Base-by-base conservation (phyloP, 92 coral and sea anemone species). In the Virgularia gustaviana region DNA sequence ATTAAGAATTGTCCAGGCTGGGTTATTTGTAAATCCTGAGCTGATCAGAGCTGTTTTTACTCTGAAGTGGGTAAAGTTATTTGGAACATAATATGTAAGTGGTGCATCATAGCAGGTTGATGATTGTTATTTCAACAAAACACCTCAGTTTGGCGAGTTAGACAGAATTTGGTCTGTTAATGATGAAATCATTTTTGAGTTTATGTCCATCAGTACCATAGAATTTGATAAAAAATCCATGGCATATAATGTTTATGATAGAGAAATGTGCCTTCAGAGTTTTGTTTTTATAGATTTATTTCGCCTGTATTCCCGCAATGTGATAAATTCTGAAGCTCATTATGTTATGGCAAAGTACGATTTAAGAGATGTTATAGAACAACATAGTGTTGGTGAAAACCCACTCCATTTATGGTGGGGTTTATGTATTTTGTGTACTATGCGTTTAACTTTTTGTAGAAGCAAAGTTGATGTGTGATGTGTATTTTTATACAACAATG, bases 171-270 rank as follows among this genome's bases (percentile, higher is more conserved):
- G 77, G 73, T 65, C 54, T 30, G 78, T 49, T 29, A 84, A 84
- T 47, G 80, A 80, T 2, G 58, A 70, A 25, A 32, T 70, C 0
- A 45, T 78, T 58, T 78, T 78, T 36, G 78, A 78, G 49, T 78
- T 65, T 43, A 52, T 41, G 32, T 12, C 73, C 36, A 39, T 75
- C 12, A 68, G 65, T 32, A 83, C 87, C 47, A 34, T 78, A n/a
- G 42, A 52, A 47, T 83, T 83, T 67, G 52, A 60, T 66, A 72
- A 79, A 12, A 58, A 76, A 16, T 71, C 79, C 30, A 47, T 68
- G 32, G 78, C 88, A 79, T 83, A 71, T 72, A 58, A 78, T 25
- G 63, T 83, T 33, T 76, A 83, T 29, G 72, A 78, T 36, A 84
- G 79, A 11, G 63, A 62, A 33, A 47, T 4, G 55, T 47, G 33